These are phyloP conservation scores for Coluber constrictor DNA, from an alignment of 2,797 vertebrate species.

Conservation along the genomic window DNA sequence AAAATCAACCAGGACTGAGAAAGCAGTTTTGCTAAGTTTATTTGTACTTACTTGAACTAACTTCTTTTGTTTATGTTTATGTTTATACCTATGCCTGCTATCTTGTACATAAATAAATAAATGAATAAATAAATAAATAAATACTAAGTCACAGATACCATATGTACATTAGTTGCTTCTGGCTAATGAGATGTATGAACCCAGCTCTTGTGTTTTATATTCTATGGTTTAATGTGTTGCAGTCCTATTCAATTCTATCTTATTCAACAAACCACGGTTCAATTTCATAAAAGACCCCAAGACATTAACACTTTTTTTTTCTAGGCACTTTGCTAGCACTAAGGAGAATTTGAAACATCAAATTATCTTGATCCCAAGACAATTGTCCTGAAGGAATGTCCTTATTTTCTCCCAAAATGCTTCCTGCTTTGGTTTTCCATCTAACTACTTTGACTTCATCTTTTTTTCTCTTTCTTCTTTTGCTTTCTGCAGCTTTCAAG, in stretches of 20 bases:
- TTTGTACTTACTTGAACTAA: no score
- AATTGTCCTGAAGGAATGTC: background rate
- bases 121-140: no score
- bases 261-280: background rate
- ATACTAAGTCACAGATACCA: background rate
- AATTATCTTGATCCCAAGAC: background rate
- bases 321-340: background rate
- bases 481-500: background rate
- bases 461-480: background rate
- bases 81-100: no score
- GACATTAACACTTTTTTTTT: background rate
- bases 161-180: background rate
- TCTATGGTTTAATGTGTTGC: background rate
- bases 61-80: no score
- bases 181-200: background rate
- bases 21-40: background rate
- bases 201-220: background rate
- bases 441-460: background rate
- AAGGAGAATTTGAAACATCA: background rate
- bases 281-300: background rate
- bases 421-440: background rate
- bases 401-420: background rate
- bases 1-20: background rate
- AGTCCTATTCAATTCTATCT: background rate
- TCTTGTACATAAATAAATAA: no score